phyloP scores from a whole-genome alignment of 1,140 invertebrate genomes.

The Chionoecetes opilio region DNA sequence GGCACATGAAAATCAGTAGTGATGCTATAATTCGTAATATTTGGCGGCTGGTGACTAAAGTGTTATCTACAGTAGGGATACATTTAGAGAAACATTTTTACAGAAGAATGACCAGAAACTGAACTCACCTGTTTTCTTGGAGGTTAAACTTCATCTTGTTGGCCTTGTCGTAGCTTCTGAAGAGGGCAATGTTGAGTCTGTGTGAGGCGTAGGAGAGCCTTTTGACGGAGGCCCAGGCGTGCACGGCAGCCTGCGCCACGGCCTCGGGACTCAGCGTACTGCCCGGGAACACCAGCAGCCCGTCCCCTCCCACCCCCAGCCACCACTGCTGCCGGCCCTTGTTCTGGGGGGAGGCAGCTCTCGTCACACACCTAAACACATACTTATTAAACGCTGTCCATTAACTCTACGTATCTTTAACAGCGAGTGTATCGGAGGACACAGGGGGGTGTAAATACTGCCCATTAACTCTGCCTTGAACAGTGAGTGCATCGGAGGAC shows the following conservation, averaged over 20 bases:
- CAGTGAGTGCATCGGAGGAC: too few species aligned
- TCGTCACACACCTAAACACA: background rate
- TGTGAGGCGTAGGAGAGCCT: conserved; percentile 64
- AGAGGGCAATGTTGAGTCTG: conserved; percentile 50
- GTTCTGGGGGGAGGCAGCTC: conserved; percentile 45
- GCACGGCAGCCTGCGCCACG: background rate
- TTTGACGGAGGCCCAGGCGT: conserved; percentile 52
- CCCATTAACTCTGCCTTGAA: too few species aligned
- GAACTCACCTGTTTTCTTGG: conserved; percentile 68
- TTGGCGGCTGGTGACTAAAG: too few species aligned
- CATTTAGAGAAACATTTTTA: too few species aligned
- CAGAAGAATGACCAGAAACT: background rate
- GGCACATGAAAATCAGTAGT: too few species aligned
- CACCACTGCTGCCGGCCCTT: conserved; percentile 70
- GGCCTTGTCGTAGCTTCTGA: conserved; percentile 40
- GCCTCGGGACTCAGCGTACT: conserved; percentile 41
- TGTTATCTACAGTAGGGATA: too few species aligned
- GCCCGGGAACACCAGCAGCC: conserved; percentile 34
- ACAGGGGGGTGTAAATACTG: too few species aligned
- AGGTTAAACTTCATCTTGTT: conserved; percentile 67
- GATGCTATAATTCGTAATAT: too few species aligned
- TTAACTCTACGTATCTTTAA: too few species aligned
- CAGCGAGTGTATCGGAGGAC: too few species aligned
- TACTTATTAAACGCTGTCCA: too few species aligned
- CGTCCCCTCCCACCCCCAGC: conserved; percentile 61